Conservation (phyloP, 1,140 invertebrate species). For the Battus philenor region DNA sequence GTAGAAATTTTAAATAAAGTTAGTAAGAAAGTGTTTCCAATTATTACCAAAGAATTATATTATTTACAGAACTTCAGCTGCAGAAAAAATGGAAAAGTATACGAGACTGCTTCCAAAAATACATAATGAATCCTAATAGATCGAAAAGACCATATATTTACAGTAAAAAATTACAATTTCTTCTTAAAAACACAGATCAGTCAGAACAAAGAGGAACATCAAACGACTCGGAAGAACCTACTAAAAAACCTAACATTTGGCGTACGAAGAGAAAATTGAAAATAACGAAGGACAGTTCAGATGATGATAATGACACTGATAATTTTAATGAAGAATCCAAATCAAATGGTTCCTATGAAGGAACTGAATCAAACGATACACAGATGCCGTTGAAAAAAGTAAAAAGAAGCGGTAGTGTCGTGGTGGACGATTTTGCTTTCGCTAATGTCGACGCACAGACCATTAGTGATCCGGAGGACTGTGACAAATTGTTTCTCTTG, state of each 20-base stretch:
- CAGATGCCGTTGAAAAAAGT: slow-evolving; percentile 17
- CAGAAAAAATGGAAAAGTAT: slow-evolving; percentile 71
- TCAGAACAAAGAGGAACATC: slow-evolving; percentile 20
- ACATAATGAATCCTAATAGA: slow-evolving; percentile 44
- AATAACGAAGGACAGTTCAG: slow-evolving; percentile 39
- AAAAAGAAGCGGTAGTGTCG: slow-evolving; percentile 18
- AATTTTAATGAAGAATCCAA: slow-evolving; percentile 23
- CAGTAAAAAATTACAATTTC: slow-evolving; percentile 49
- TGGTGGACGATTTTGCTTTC: slow-evolving; percentile 50
- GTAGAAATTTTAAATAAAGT: no score
- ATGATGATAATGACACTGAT: slow-evolving; percentile 34
- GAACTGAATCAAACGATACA: slow-evolving; percentile 8
- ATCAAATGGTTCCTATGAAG: slow-evolving; percentile 17
- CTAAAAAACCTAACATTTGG: slow-evolving; percentile 35
- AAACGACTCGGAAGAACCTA: slow-evolving; percentile 42
- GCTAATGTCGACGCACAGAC: slow-evolving; percentile 43
- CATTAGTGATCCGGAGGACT: slow-evolving; percentile 41
- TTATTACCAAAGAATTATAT: no score
- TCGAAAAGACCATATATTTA: slow-evolving; percentile 56
- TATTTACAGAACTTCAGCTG: slow-evolving; percentile 60
- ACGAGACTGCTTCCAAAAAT: slow-evolving; percentile 60
- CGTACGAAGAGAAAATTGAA: slow-evolving; percentile 40
- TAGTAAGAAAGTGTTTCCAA: no score
- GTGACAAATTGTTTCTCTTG: slow-evolving; percentile 57
- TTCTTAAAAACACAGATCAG: slow-evolving; percentile 38